A percentile compares a stretch with the other conserved stretches of the same genome.
Conservation (phyloP, 2,113 vertebrate genomes). For the Limanda limanda region DNA sequence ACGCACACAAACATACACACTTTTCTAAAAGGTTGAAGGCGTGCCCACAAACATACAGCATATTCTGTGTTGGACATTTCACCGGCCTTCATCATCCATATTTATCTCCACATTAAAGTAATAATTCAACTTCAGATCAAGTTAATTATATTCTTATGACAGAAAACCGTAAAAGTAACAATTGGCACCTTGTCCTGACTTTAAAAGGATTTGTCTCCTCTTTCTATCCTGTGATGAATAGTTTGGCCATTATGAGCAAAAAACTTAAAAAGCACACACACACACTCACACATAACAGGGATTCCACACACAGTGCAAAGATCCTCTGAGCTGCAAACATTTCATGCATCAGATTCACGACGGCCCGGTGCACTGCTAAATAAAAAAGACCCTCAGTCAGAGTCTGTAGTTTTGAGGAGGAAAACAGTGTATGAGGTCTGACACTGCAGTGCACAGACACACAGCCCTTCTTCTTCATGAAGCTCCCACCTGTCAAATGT, state of each 20-base stretch:
- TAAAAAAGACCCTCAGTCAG: conserved; percentile 17
- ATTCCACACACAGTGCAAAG: conserved; percentile 4
- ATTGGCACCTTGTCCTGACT: neutral
- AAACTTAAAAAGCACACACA: neutral
- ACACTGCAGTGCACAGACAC: neutral
- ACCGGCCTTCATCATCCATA: too few relatives aligned
- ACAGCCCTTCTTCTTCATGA: neutral
- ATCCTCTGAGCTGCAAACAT: neutral
- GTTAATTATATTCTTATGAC: neutral
- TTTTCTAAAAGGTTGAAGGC: neutral
- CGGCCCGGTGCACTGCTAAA: neutral
- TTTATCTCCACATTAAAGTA: neutral
- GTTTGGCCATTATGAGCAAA: neutral
- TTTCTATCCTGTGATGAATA: neutral
- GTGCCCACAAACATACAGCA: neutral
- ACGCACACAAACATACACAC: neutral
- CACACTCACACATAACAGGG: neutral
- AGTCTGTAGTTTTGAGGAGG: conserved; percentile 5
- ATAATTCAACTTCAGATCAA: neutral
- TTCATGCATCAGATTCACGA: neutral
- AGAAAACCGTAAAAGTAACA: neutral
- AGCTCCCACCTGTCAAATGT: neutral
- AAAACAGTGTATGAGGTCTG: neutral
- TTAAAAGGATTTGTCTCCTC: neutral
- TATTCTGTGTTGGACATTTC: neutral